A percentile compares a stretch with the other conserved stretches of the same genome.
phyloP scores from a whole-genome alignment of 1,140 invertebrate genomes.

The Cotesia chilonis region DNA sequence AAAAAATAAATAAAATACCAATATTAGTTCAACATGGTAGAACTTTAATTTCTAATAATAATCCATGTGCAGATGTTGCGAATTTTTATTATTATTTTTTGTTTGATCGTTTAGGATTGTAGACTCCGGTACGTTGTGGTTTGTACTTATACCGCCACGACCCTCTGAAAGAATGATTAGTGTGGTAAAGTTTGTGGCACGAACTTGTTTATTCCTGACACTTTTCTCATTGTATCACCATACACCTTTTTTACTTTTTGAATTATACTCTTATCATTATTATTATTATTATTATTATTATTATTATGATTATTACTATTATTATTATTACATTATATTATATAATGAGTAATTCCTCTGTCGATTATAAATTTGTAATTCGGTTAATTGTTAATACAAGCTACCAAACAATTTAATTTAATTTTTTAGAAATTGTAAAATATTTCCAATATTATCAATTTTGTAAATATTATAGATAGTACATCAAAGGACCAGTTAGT shows the following conservation, averaged over 20 bases:
- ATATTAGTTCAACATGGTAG: too few species aligned
- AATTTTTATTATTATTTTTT: not conserved
- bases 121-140: slow-evolving; percentile 6
- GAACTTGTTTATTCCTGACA: slow-evolving; percentile 31
- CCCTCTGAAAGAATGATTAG: slow-evolving; percentile 57
- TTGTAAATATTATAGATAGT: not conserved
- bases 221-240: not conserved
- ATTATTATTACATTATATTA: not conserved
- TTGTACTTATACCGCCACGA: not conserved
- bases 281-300: not conserved
- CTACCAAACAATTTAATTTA: too few species aligned
- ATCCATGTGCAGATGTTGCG: slow-evolving; percentile 14
- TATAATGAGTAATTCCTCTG: too few species aligned
- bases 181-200: slow-evolving; percentile 32
- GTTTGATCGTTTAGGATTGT: slow-evolving; percentile 9
- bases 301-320: too few species aligned
- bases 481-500: slow-evolving; percentile 43
- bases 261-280: slow-evolving; percentile 23
- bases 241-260: slow-evolving; percentile 15
- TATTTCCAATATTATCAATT: too few species aligned
- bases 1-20: too few species aligned
- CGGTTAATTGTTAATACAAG: too few species aligned
- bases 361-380: too few species aligned
- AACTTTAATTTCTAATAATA: slow-evolving; percentile 15
- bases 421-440: too few species aligned